These are phyloP conservation scores for Xiphophorus couchianus DNA, from an alignment of 2,113 vertebrate species.

Conservation along the genomic window DNA sequence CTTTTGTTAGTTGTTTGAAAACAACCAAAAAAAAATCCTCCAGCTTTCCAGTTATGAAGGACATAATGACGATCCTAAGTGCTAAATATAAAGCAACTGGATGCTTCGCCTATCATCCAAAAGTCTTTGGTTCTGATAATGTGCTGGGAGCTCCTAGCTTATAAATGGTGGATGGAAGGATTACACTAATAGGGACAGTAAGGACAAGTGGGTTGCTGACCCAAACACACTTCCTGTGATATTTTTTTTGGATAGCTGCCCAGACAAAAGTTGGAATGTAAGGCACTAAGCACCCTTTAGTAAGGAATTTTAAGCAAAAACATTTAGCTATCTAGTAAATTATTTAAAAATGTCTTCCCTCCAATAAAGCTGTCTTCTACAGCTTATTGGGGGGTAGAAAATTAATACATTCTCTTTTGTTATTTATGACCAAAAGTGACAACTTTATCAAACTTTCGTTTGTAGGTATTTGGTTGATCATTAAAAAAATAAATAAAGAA, in stretches of 20 bases:
- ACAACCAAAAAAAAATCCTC: background rate
- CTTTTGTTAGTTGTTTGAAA: constrained; percentile 14
- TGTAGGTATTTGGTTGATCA: background rate
- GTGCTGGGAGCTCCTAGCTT: background rate
- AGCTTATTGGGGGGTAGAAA: background rate
- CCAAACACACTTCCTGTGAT: background rate
- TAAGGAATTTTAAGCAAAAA: background rate
- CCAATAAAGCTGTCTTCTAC: background rate
- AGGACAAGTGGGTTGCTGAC: background rate
- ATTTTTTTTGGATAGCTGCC: background rate
- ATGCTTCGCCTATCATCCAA: background rate
- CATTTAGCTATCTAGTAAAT: background rate
- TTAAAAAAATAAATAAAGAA: background rate
- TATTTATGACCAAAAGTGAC: too few relatives aligned
- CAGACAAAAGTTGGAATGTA: background rate
- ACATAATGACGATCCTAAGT: background rate
- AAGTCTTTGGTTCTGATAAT: background rate
- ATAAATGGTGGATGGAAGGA: background rate
- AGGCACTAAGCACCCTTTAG: background rate
- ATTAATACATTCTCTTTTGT: too few relatives aligned
- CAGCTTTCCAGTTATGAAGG: background rate
- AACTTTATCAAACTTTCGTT: background rate
- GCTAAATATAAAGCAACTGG: background rate
- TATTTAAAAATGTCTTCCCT: background rate
- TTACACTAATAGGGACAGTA: background rate